Evolutionary conservation across 1,140 invertebrate genomes (phyloP).

Genomic region (Brachionus calyciflorus): DNA sequence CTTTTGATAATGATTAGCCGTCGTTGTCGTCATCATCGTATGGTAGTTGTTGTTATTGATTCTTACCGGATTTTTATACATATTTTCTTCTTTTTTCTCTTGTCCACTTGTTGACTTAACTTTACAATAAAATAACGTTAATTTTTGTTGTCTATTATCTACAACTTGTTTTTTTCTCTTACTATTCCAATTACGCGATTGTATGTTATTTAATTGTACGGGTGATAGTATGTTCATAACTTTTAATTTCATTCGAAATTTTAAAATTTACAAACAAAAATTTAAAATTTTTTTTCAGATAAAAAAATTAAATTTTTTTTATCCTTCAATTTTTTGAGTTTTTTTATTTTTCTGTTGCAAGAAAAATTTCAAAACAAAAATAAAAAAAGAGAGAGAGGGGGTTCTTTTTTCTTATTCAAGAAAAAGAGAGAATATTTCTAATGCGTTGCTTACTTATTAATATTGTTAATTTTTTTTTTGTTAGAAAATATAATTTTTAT

Average conservation of each 20-base stretch:
- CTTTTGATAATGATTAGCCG: neutral
- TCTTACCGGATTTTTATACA: neutral
- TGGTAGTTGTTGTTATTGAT: neutral
- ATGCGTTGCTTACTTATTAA: no score
- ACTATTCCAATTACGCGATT: constrained; percentile 12
- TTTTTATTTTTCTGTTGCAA: no score
- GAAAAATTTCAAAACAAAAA: no score
- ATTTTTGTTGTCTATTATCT: neutral
- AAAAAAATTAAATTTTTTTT: no score
- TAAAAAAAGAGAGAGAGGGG: no score
- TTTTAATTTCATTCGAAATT: neutral
- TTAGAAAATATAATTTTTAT: neutral
- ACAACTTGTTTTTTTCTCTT: constrained; percentile 17
- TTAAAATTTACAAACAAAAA: neutral
- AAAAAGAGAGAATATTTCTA: no score
- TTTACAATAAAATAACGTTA: neutral
- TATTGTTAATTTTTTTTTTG: no score
- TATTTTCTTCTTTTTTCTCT: neutral
- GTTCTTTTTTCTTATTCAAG: no score
- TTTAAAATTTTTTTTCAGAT: neutral
- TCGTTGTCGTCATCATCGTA: no score
- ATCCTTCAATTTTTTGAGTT: no score
- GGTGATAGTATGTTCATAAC: constrained; percentile 31
- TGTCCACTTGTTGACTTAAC: neutral
- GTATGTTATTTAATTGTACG: constrained; percentile 1